Base-by-base conservation (phyloP, 92 coral and sea anemone genomes). In the Parazoanthus atlanticus region DNA sequence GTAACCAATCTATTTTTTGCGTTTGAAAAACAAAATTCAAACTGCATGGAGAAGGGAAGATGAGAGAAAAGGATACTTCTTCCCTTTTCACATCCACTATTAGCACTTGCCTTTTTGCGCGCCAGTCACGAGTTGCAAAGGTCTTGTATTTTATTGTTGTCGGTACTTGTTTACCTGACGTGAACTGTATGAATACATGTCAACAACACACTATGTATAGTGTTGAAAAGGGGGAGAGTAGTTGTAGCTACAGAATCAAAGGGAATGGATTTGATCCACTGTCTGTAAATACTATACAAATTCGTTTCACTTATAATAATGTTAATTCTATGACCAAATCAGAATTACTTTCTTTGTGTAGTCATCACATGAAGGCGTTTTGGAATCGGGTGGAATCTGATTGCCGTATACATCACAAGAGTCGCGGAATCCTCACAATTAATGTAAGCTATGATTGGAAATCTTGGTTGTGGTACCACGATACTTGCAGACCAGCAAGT, bases 231-330 rank as follows among this genome's bases (percentile, higher is more conserved):
- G 52, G 66, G 6, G 66, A 1, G 21, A 17, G 23, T 56, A 56
- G 66, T 17, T 56, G 69, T 7, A 61, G 28, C 8, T 61, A 21
- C 17, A 61, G 17, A 61, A 61, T 61, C 26, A 61, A 61, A 21
- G 28, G 21, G 77, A 28, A 73, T 31, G 77, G 77, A 73, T 73
- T 73, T 73, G 77, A 73, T 73, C 77, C 77, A 73, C 17, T 29
- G 75, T 70, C 33, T 17, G 33, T 11, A 70, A 28, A 25, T 73
- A 26, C 12, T 73, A 73, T 73, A 73, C 77, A 61, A 61, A 61
- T 61, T 61, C 26, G 28, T 5, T 73, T 33, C 77, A 73, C 19
- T 17, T 16, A 33, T 15, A 19, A 61, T 33, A 23, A 32, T 74
- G 21, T 16, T 52, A 13, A 52, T 12, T 52, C 23, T 28, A 23